Evolutionary conservation across 1,140 invertebrate species (phyloP).

Genomic region (Orchesella cincta): DNA sequence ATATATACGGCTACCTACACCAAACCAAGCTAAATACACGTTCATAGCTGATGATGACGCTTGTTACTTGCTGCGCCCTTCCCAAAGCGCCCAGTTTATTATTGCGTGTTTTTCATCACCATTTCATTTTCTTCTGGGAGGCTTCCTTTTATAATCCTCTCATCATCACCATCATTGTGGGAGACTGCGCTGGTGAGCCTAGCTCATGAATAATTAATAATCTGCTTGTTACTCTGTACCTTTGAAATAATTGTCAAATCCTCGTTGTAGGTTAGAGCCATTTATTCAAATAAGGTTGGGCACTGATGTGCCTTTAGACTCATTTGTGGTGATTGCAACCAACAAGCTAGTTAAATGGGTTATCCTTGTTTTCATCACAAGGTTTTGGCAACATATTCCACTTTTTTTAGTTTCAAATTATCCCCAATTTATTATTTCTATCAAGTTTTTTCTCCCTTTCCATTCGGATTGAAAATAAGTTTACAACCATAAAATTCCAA

Average conservation of each 20-base stretch:
- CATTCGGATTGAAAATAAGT: too few species aligned
- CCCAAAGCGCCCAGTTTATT: conserved; percentile 28
- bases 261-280: conserved; percentile 16
- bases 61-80: conserved; percentile 20
- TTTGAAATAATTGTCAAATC: conserved; percentile 25
- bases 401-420: too few species aligned
- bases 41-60: background rate
- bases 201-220: conserved; percentile 30
- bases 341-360: background rate
- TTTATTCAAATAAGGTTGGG: conserved; percentile 28
- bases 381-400: background rate
- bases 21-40: background rate
- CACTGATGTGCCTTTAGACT: conserved; percentile 2
- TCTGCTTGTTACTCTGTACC: conserved; percentile 10
- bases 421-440: too few species aligned
- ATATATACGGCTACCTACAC: conserved; percentile 14
- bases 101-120: conserved; percentile 27
- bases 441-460: too few species aligned
- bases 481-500: too few species aligned
- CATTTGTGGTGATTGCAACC: conserved; percentile 11
- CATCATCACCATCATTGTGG: background rate
- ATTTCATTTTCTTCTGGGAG: conserved; percentile 26
- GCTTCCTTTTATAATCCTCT: conserved; percentile 26
- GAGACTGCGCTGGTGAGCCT: conserved; percentile 13
- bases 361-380: background rate